Conservation (phyloP, 2,113 vertebrate species). For the Numida meleagris region DNA sequence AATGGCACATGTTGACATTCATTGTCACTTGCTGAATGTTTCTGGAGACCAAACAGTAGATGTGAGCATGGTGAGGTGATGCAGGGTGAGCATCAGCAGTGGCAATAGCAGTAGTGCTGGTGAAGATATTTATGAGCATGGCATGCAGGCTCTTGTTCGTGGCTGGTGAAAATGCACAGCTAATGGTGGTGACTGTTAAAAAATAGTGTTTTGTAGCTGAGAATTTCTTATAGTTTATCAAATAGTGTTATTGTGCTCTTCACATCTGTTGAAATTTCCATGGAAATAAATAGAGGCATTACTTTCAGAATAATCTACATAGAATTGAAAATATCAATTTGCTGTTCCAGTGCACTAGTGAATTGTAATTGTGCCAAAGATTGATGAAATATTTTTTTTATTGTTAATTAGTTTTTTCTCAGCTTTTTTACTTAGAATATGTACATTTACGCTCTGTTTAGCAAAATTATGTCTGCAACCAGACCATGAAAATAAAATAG, state of each 20-base stretch:
- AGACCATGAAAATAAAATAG: background rate
- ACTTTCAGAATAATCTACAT: too few species aligned
- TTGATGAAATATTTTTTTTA: background rate
- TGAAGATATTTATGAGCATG: background rate
- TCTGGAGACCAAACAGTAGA: background rate
- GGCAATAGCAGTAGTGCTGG: background rate
- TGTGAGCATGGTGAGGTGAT: background rate
- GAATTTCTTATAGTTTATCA: too few species aligned
- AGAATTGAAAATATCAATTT: background rate
- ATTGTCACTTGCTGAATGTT: background rate
- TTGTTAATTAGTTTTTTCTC: background rate
- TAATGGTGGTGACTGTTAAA: too few species aligned
- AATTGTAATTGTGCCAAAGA: background rate
- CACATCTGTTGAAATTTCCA: too few species aligned
- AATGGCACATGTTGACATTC: background rate
- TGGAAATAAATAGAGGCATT: too few species aligned
- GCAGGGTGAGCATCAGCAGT: background rate
- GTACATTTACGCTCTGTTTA: accelerated
- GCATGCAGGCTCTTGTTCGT: too few species aligned
- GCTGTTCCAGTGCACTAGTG: background rate
- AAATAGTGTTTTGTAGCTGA: too few species aligned
- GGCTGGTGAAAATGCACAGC: too few species aligned
- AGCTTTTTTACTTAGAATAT: background rate
- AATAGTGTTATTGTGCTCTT: too few species aligned
- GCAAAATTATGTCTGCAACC: accelerated